phyloP scores from a whole-genome alignment of 2,888 invertebrate species.

The Chironomus tentans region DNA sequence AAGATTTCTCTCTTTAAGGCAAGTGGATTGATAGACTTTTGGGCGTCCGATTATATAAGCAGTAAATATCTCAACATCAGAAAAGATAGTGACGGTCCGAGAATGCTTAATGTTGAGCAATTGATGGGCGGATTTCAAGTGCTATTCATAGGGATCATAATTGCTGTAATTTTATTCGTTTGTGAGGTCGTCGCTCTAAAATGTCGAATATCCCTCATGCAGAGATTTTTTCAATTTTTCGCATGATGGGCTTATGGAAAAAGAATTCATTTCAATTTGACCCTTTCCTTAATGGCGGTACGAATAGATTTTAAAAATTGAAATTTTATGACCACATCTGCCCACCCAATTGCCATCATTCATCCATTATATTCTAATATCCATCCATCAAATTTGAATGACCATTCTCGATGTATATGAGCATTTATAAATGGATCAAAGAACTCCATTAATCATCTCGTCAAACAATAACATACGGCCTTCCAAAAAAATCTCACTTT shows the following conservation, averaged over 20 bases:
- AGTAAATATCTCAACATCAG: not conserved
- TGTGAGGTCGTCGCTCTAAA: not conserved
- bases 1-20: not conserved
- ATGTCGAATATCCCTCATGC: not conserved
- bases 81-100: not conserved
- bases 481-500: too few relatives aligned
- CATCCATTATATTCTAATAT: not conserved
- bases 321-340: not conserved
- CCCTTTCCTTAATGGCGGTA: too few relatives aligned
- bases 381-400: not conserved
- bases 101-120: not conserved
- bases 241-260: not conserved
- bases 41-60: constrained; percentile 13
- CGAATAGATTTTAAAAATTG: not conserved
- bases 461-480: too few relatives aligned
- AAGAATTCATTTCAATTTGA: too few relatives aligned
- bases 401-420: not conserved
- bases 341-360: not conserved
- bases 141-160: not conserved
- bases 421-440: too few relatives aligned
- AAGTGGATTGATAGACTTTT: constrained; percentile 8
- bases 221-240: not conserved
- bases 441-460: too few relatives aligned
- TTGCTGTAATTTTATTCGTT: not conserved
- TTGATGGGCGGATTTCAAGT: constrained; percentile 12